Evolutionary conservation across 2,888 invertebrate species (phyloP).

Genomic region (Agriopis aurantiaria): DNA sequence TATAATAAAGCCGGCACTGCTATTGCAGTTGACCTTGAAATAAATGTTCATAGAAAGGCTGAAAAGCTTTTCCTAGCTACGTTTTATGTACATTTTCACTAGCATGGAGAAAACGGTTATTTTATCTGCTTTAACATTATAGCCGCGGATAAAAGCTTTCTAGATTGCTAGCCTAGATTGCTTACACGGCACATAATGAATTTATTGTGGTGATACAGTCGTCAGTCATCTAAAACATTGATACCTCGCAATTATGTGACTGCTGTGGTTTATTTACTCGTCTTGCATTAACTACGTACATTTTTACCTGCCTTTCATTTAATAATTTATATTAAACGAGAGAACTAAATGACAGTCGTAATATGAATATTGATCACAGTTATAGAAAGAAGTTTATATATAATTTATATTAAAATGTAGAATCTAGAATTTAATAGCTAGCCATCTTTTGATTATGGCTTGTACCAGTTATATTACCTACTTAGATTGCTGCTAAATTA

Average conservation of each 20-base stretch:
- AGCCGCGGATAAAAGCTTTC: slow-evolving; percentile 10
- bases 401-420: too few relatives aligned
- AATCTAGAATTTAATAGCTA: too few relatives aligned
- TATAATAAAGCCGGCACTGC: slow-evolving; percentile 46
- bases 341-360: too few relatives aligned
- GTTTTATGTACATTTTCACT: slow-evolving; percentile 9
- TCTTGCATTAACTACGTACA: too few relatives aligned
- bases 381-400: too few relatives aligned
- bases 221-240: background rate
- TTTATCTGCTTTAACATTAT: background rate
- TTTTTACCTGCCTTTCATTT: too few relatives aligned
- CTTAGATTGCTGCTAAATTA: too few relatives aligned
- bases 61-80: slow-evolving; percentile 10
- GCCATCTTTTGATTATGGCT: too few relatives aligned
- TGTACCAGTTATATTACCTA: too few relatives aligned
- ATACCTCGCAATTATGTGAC: too few relatives aligned
- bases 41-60: slow-evolving; percentile 3
- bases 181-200: background rate
- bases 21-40: slow-evolving; percentile 36
- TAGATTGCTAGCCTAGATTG: slow-evolving; percentile 2
- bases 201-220: background rate
- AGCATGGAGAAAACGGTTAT: background rate
- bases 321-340: too few relatives aligned
- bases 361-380: too few relatives aligned
- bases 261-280: background rate